phyloP scores from a whole-genome alignment of 2,113 vertebrate species.

The Sander vitreus region DNA sequence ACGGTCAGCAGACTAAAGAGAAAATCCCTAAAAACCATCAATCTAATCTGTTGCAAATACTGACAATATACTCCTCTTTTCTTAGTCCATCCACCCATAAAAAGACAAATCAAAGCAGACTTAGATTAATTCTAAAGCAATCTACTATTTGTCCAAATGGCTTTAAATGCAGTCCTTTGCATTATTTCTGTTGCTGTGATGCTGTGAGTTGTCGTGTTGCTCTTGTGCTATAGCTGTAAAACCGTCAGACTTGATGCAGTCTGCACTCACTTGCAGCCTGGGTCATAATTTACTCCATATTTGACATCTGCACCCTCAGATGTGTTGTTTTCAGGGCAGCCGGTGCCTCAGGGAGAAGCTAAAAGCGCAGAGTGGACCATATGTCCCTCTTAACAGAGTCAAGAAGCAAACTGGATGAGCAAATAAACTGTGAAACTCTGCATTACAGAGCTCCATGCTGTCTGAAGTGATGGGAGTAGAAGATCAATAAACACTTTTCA shows the following conservation, averaged over 20 bases:
- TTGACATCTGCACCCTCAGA: conserved; percentile 76
- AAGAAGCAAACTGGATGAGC: conserved; percentile 43
- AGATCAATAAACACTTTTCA: conserved; percentile 43
- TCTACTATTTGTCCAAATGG: neutral
- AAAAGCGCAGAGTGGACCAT: conserved; percentile 63
- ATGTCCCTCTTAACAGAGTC: conserved; percentile 62
- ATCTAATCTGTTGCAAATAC: neutral
- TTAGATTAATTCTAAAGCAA: neutral
- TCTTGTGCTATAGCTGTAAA: neutral
- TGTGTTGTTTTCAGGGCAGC: conserved; percentile 66
- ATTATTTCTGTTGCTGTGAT: neutral
- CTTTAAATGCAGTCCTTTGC: neutral
- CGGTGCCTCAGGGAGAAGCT: conserved; percentile 60
- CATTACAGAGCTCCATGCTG: conserved; percentile 40
- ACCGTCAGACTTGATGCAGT: conserved; percentile 15
- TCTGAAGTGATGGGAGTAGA: conserved; percentile 40
- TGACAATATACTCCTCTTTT: neutral
- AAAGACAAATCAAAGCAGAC: neutral
- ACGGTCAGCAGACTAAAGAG: neutral
- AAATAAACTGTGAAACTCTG: conserved; percentile 60
- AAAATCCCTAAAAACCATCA: neutral
- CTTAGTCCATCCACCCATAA: neutral
- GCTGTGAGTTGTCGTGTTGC: neutral
- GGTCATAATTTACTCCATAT: conserved; percentile 48
- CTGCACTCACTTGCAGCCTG: conserved; percentile 25